A percentile compares a stretch with the other conserved stretches of the same genome.
These are phyloP conservation scores for Drosophila meridiana DNA, from an alignment of 2,888 invertebrate species.

Conservation along the genomic window DNA sequence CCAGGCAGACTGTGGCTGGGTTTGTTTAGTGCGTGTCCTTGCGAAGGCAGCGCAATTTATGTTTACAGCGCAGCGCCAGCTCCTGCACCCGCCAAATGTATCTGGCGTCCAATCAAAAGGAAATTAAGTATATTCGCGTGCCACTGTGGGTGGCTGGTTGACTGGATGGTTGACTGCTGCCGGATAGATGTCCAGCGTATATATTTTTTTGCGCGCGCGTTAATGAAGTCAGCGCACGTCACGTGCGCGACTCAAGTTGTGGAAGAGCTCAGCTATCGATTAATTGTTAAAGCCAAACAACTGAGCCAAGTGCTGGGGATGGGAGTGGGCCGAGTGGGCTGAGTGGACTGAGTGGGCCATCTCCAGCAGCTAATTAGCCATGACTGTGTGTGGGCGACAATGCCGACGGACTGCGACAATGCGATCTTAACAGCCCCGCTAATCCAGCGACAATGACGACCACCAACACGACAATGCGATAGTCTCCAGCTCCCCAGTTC, in stretches of 20 bases:
- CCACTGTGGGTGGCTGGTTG: slow-evolving; percentile 13
- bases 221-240: slow-evolving; percentile 51
- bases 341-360: not conserved
- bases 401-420: slow-evolving; percentile 36
- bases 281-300: slow-evolving; percentile 70
- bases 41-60: slow-evolving; percentile 50
- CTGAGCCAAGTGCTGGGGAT: slow-evolving; percentile 1
- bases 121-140: slow-evolving; percentile 75
- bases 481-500: slow-evolving; percentile 1
- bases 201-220: slow-evolving; percentile 6
- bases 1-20: slow-evolving; percentile 7
- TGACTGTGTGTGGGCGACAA: slow-evolving; percentile 42
- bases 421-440: slow-evolving; percentile 56
- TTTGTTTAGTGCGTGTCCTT: slow-evolving; percentile 63
- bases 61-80: slow-evolving; percentile 28
- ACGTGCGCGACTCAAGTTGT: slow-evolving; percentile 43
- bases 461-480: slow-evolving; percentile 39
- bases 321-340: not conserved
- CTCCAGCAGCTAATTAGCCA: slow-evolving; percentile 66
- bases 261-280: slow-evolving; percentile 60
- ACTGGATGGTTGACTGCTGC: not conserved
- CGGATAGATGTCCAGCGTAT: slow-evolving; percentile 13
- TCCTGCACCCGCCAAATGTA: slow-evolving; percentile 49
- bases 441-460: slow-evolving; percentile 71
- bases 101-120: slow-evolving; percentile 75